Base-by-base conservation (phyloP, 2,888 invertebrate genomes). In the Drosophila kambysellisi region DNA sequence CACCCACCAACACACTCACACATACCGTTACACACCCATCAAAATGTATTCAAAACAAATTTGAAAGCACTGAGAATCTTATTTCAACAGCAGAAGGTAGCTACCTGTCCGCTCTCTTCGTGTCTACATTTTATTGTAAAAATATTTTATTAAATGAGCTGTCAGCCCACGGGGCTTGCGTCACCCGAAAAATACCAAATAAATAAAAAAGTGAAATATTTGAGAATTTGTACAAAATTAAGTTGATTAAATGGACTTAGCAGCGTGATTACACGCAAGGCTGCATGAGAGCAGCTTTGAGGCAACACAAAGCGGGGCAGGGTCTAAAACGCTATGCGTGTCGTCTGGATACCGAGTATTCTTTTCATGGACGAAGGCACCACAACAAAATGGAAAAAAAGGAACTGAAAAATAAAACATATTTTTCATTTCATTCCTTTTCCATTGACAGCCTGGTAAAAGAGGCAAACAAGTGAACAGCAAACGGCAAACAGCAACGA, bases 211-310 rank as follows among this genome's bases (percentile, higher is more conserved):
- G 58, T 72, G 70, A 71, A 83, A 86, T 83, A 74, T 80, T 78
- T 83, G 73, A 69, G 89, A 84, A 89, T 86, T 89, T 86, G 90
- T 86, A 86, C 82, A 74, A 86, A 86, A 86, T 86, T 86, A 86
- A 86, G 90, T 86, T 86, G 85, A 86, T 86, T 86, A 86, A 86
- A 86, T 86, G 88, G 85, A 89, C 85, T 86, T 86, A 86, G 85
- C 74, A 78, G 85, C 64, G 81, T 76, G 90, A 86, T 86, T 86
- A 86, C 90, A 86, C 85, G 85, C 85, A 86, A 86, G 61, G 74
- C 85, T 82, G 81, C 50, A 59, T 46, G 54, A 65, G 54, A 61
- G 41, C 53, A 37, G 43, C 46, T 25, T 8, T 7, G 39, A 33
- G 51, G 48, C 12, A 39, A 25, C 17, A 20, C 3, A n/a, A 29